These are phyloP conservation scores for Forbesichthys papilliferus DNA, from an alignment of 2,113 vertebrate genomes.

Conservation along the genomic window DNA sequence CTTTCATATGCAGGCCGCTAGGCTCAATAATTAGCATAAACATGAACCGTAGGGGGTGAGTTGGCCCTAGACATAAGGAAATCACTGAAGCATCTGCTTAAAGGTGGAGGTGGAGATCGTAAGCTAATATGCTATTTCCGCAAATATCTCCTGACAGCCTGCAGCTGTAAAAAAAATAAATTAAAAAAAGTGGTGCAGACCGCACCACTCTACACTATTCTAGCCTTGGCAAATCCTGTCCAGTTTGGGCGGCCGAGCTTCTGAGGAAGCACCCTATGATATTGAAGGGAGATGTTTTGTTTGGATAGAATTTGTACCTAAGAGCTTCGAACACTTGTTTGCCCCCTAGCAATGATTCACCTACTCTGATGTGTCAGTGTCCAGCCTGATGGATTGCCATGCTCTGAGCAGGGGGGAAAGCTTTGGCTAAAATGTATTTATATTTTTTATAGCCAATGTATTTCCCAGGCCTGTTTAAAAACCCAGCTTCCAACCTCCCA, in stretches of 20 bases:
- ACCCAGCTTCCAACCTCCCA: slow-evolving; percentile 51
- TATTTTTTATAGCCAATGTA: slow-evolving; percentile 58
- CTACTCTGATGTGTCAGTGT: slow-evolving; percentile 31
- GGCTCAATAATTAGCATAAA: slow-evolving; percentile 20
- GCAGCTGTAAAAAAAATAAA: no score
- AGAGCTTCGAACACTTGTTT: neutral
- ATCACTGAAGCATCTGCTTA: slow-evolving; percentile 4
- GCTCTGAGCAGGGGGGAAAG: slow-evolving; percentile 24
- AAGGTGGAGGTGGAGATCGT: no score
- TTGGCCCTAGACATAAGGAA: slow-evolving; percentile 20
- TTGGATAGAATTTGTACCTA: slow-evolving; percentile 7
- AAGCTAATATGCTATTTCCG: no score
- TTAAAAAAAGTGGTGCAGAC: no score
- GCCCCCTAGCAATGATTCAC: slow-evolving; percentile 35
- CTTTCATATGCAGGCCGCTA: slow-evolving; percentile 14
- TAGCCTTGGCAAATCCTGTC: no score
- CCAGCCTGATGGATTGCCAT: slow-evolving; percentile 40
- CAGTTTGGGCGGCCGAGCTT: no score
- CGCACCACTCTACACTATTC: no score
- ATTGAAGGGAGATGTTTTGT: no score
- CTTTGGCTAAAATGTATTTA: slow-evolving; percentile 46
- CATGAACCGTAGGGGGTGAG: slow-evolving; percentile 4
- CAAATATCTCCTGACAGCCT: no score
- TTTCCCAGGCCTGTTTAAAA: slow-evolving; percentile 58
- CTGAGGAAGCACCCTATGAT: no score